Percentiles rank a stretch among this genome's conserved stretches.
These are phyloP conservation scores for Lepus oiostolus DNA, from an alignment of 2,797 vertebrate species.

Conservation along the genomic window DNA sequence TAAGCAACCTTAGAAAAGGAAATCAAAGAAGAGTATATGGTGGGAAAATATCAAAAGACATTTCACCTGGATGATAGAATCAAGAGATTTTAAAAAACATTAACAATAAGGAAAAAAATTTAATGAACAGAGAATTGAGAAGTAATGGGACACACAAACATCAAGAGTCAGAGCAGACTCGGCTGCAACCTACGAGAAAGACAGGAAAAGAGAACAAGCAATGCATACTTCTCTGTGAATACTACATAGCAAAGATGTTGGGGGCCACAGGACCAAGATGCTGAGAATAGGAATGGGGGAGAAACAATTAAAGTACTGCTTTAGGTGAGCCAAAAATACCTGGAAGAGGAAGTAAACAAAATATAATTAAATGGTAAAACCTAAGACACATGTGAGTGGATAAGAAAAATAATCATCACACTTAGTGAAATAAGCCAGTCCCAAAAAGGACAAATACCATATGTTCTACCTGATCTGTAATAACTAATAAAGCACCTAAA, in stretches of 20 bases:
- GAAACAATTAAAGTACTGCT: not conserved
- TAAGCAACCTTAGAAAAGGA: slow-evolving; percentile 7
- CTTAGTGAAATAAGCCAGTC: too few relatives aligned
- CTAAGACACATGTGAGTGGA: not conserved
- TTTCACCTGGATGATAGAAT: not conserved
- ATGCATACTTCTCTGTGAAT: not conserved
- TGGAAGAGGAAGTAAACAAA: not conserved
- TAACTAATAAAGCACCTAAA: not conserved
- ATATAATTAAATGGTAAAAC: not conserved
- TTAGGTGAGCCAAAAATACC: not conserved
- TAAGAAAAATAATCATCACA: not conserved
- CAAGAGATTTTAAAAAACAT: not conserved
- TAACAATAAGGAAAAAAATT: not conserved
- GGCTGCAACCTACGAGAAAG: not conserved
- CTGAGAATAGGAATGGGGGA: not conserved
- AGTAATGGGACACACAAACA: not conserved
- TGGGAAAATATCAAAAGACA: not conserved
- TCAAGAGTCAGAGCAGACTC: not conserved
- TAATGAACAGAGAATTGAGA: slow-evolving; percentile 57
- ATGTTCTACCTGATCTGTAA: too few relatives aligned
- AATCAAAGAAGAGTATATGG: not conserved
- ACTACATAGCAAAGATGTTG: not conserved
- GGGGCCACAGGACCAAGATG: not conserved
- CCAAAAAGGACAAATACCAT: too few relatives aligned
- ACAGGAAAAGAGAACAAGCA: not conserved